Conservation (phyloP, 2,888 invertebrate genomes). For the Neoitamus cyanurus region DNA sequence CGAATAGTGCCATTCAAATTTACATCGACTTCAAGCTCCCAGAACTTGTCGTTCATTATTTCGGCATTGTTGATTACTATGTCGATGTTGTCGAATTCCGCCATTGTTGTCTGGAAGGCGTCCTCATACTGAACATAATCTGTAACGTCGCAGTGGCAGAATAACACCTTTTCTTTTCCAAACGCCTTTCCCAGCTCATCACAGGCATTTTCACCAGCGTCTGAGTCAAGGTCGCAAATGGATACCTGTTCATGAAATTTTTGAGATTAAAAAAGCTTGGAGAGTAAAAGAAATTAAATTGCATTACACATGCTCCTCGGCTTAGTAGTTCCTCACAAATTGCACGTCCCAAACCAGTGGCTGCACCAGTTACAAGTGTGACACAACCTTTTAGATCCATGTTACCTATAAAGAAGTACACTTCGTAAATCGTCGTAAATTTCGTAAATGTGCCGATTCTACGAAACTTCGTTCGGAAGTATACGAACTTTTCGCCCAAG, state of each 20-base stretch:
- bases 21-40: constrained; percentile 81
- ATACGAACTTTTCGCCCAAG: too few species aligned
- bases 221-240: constrained; percentile 79
- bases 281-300: not conserved
- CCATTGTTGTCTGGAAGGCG: constrained; percentile 78
- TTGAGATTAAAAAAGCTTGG: not conserved
- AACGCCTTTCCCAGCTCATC: constrained; percentile 74
- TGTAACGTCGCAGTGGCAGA: constrained; percentile 81
- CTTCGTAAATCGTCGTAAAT: not conserved
- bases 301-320: constrained; percentile 77
- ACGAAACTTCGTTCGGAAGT: too few species aligned
- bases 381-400: constrained; percentile 83
- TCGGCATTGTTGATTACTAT: constrained; percentile 86
- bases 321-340: constrained; percentile 78
- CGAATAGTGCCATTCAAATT: constrained; percentile 84
- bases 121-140: constrained; percentile 84
- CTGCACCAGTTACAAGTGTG: constrained; percentile 78
- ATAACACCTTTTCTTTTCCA: constrained; percentile 76
- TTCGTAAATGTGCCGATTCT: too few species aligned
- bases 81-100: constrained; percentile 78
- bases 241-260: constrained; percentile 70
- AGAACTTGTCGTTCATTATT: constrained; percentile 80
- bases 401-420: not conserved
- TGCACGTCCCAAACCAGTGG: constrained; percentile 78
- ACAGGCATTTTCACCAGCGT: constrained; percentile 76